Conservation (phyloP, 2,888 invertebrate genomes). For the Dasypogon diadema region DNA sequence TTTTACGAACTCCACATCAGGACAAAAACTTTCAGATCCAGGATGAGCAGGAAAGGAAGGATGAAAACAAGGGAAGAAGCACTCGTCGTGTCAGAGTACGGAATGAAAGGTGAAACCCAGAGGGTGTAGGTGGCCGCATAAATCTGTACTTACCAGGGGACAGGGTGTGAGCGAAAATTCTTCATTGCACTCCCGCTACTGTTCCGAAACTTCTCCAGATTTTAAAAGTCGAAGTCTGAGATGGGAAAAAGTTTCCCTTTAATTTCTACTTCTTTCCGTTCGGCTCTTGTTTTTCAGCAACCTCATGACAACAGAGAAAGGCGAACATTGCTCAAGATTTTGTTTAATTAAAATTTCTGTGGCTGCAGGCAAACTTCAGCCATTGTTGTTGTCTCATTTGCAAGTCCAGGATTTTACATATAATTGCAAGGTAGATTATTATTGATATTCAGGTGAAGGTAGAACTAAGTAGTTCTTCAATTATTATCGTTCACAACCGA, state of each 20-base stretch:
- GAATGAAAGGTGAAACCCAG: slow-evolving; percentile 24
- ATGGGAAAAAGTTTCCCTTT: slow-evolving; percentile 43
- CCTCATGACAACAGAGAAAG: slow-evolving; percentile 30
- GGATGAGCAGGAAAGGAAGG: slow-evolving; percentile 33
- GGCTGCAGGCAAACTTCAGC: slow-evolving; percentile 10
- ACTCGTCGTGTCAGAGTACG: slow-evolving; percentile 12
- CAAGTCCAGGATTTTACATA: not conserved
- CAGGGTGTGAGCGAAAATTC: slow-evolving; percentile 12
- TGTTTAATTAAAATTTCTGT: slow-evolving; percentile 42
- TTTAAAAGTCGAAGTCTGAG: slow-evolving; percentile 37
- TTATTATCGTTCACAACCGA: no score
- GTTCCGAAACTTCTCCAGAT: slow-evolving; percentile 16
- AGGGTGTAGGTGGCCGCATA: slow-evolving; percentile 42
- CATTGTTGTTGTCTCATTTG: slow-evolving; percentile 21
- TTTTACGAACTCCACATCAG: slow-evolving; percentile 37
- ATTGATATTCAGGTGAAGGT: not conserved
- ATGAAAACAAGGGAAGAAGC: not conserved
- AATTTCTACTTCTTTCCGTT: slow-evolving; percentile 37
- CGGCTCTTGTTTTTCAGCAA: slow-evolving; percentile 34
- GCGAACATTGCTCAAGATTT: slow-evolving; percentile 37
- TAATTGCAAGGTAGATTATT: not conserved
- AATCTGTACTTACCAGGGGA: not conserved
- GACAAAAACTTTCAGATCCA: slow-evolving; percentile 16
- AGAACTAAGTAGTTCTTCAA: not conserved
- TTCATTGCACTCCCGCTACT: not conserved